phyloP scores from a whole-genome alignment of 2,797 vertebrate genomes.

The Mus minutoides region DNA sequence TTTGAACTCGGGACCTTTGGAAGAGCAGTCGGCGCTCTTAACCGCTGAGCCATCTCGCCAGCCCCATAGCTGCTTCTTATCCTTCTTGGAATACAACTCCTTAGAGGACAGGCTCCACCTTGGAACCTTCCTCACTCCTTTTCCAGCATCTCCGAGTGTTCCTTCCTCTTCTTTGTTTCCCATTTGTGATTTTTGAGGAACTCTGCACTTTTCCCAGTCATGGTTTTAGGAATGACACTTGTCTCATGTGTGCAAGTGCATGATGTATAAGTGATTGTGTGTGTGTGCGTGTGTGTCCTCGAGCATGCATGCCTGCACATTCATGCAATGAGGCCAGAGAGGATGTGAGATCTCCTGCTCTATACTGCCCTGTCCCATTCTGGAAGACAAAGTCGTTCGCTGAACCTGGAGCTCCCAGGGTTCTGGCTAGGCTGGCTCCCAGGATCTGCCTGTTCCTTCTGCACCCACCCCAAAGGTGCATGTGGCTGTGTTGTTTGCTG shows the following conservation, averaged over 20 bases:
- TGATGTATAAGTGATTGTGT: not conserved
- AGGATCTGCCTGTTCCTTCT: not conserved
- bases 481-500: not conserved
- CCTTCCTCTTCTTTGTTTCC: not conserved
- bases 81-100: not conserved
- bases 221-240: conserved; percentile 11
- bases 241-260: not conserved
- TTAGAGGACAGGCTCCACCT: not conserved
- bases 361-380: not conserved
- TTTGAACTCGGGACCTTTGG: too few relatives aligned
- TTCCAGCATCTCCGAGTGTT: not conserved
- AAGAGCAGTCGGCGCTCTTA: too few relatives aligned
- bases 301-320: not conserved
- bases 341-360: not conserved
- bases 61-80: not conserved
- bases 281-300: not conserved
- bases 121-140: conserved; percentile 7
- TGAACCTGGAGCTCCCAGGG: not conserved
- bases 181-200: not conserved
- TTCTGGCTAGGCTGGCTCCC: not conserved
- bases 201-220: not conserved
- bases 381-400: not conserved
- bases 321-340: not conserved
- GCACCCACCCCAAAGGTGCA: not conserved
- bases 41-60: too few relatives aligned